Percentiles rank a stretch among this genome's conserved stretches.
These are phyloP conservation scores for Danaus plexippus DNA, from an alignment of 1,140 invertebrate genomes.

Conservation along the genomic window DNA sequence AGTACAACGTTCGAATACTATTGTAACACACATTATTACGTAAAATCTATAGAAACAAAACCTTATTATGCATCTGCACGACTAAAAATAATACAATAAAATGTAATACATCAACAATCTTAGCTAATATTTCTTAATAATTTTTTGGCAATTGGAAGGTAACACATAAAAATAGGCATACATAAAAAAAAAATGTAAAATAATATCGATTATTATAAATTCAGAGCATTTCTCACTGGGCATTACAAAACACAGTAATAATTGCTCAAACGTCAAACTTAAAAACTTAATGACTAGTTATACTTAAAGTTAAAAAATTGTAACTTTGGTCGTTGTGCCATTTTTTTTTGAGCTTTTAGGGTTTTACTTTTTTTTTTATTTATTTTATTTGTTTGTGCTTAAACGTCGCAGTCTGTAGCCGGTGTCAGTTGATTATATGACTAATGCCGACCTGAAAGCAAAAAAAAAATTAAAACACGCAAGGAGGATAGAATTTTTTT, in stretches of 20 bases:
- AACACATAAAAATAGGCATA: too few species aligned
- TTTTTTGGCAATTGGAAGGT: too few species aligned
- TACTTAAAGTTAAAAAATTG: constrained; percentile 48
- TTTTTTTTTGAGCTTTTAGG: constrained; percentile 63
- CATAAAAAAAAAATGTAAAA: too few species aligned
- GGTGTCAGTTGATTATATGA: constrained; percentile 52
- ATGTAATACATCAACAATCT: too few species aligned
- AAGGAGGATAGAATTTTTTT: constrained; percentile 1
- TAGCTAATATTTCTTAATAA: too few species aligned
- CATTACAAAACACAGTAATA: constrained; percentile 2
- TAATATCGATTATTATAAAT: constrained; percentile 12
- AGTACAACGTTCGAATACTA: constrained; percentile 46
- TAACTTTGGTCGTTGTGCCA: constrained; percentile 69
- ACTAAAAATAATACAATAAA: too few species aligned
- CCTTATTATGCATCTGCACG: too few species aligned
- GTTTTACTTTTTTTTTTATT: constrained; percentile 59
- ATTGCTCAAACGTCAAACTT: constrained; percentile 4
- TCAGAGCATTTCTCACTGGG: constrained; percentile 9
- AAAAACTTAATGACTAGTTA: constrained; percentile 45
- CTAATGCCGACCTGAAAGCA: constrained; percentile 25
- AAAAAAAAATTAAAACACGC: constrained; percentile 21
- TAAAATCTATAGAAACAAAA: too few species aligned
- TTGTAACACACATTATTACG: constrained; percentile 27
- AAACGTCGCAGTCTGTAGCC: constrained; percentile 48
- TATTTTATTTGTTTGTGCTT: constrained; percentile 30